Base-by-base conservation (phyloP, 2,888 invertebrate genomes). In the Lasioglossum morio region DNA sequence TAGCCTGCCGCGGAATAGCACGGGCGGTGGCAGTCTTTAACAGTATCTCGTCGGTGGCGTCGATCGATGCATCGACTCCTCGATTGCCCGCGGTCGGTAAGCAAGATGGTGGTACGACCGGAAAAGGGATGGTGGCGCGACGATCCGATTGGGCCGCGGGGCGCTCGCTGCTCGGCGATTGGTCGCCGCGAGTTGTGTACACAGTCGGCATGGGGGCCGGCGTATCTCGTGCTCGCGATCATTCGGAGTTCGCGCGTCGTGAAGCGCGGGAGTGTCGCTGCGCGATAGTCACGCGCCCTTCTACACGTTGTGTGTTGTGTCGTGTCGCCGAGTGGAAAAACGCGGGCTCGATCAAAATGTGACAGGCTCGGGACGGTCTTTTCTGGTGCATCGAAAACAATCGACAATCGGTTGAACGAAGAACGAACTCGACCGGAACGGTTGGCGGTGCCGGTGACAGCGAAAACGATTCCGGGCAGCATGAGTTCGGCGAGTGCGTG, bases 191-290 rank as follows among this genome's bases (percentile, higher is more conserved):
- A 43, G 27, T 78, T 73, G 81, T 83, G 73, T 87, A 81, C 81
- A 43, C 69, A 40, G 81, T 82, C 72, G 84, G 87, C 66, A 63
- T 37, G 48, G 53, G 48, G 60, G 30, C 40, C 66, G 53, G 73
- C 57, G 80, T 79, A 69, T 81, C 69, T 60, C n/a, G 43, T n/a
- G 72, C 72, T 70, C 79, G 82, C 81, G 53, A 74, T 83, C 85
- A 88, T 89, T 89, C 90, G 76, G 83, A 81, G 84, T 73, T 78
- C 60, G 75, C 89, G 89, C 91, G 89, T 81, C 87, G 82, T 70
- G 69, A 79, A 72, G 79, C 72, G 80, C 72, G 82, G 78, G 46
- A 76, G 46, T 66, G 53, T 53, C 70, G 75, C 74, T 57, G 72
- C 46, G 78, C 63, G 85, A 37, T 37, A 27, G 72, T 72, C 72